phyloP scores from a whole-genome alignment of 2,113 vertebrate species.

The Vulpes vulpes region DNA sequence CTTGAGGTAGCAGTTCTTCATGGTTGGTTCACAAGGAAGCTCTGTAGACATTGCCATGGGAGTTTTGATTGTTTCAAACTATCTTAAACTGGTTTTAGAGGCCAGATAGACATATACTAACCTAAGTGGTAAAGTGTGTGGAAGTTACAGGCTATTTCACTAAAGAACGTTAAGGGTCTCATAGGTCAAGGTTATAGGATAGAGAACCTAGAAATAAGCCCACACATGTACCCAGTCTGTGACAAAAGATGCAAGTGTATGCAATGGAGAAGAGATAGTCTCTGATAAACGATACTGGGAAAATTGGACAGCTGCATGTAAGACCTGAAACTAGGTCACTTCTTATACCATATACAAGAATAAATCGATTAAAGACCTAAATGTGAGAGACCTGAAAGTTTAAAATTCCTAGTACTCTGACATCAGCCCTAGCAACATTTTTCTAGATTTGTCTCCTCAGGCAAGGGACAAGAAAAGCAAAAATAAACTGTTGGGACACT shows the following conservation, averaged over 20 bases:
- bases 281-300: neutral
- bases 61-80: neutral
- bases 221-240: neutral
- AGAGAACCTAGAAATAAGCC: neutral
- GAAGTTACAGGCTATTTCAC: neutral
- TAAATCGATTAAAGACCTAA: neutral
- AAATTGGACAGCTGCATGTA: neutral
- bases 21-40: neutral
- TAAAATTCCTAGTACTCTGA: neutral
- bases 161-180: neutral
- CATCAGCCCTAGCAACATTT: neutral
- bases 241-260: neutral
- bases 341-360: neutral
- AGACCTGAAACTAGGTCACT: neutral
- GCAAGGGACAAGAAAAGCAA: neutral
- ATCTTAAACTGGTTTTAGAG: neutral
- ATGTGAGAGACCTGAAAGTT: neutral
- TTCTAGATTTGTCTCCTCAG: neutral
- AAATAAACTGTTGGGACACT: neutral
- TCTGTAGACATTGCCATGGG: neutral
- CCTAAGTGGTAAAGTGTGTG: neutral
- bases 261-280: neutral
- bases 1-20: neutral
- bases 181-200: neutral
- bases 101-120: neutral